Percentiles rank a stretch among this genome's conserved stretches.
Conservation (phyloP, 2,797 vertebrate genomes). For the Sciurus vulgaris region DNA sequence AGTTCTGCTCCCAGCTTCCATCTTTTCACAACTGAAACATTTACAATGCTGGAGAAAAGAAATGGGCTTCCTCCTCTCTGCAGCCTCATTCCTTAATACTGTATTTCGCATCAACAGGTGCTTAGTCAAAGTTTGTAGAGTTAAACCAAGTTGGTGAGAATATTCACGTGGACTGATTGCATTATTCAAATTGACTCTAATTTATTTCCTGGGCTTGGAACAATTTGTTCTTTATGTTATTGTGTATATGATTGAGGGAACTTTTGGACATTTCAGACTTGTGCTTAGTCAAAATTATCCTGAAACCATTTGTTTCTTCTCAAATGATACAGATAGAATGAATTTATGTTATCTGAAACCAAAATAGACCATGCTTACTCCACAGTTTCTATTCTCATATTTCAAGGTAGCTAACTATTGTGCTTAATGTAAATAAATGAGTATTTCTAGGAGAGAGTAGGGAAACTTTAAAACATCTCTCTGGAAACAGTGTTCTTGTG, state of each 20-base stretch:
- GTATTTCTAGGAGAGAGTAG: background rate
- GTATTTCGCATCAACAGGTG: background rate
- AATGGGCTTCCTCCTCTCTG: background rate
- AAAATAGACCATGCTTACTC: constrained; percentile 24
- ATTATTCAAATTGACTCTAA: constrained; percentile 41
- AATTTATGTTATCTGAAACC: background rate
- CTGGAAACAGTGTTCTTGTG: background rate
- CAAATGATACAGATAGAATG: background rate
- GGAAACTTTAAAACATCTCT: constrained; percentile 52
- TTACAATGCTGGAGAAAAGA: background rate
- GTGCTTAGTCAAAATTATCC: constrained; percentile 43
- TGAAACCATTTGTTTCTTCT: background rate
- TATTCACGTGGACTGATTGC: constrained; percentile 17
- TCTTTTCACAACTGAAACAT: background rate
- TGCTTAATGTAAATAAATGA: background rate
- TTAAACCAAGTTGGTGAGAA: constrained; percentile 39
- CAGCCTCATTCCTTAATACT: background rate
- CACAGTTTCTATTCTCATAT: background rate
- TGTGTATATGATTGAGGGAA: background rate
- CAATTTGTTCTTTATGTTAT: background rate
- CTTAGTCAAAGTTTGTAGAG: background rate
- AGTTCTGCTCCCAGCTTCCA: background rate
- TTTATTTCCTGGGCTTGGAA: constrained; percentile 45
- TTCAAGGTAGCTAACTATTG: background rate
- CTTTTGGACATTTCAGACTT: constrained; percentile 28